Percentiles rank a stretch among this genome's conserved stretches.
Conservation (phyloP, 2,797 vertebrate genomes). For the Steatocranus sp. region DNA sequence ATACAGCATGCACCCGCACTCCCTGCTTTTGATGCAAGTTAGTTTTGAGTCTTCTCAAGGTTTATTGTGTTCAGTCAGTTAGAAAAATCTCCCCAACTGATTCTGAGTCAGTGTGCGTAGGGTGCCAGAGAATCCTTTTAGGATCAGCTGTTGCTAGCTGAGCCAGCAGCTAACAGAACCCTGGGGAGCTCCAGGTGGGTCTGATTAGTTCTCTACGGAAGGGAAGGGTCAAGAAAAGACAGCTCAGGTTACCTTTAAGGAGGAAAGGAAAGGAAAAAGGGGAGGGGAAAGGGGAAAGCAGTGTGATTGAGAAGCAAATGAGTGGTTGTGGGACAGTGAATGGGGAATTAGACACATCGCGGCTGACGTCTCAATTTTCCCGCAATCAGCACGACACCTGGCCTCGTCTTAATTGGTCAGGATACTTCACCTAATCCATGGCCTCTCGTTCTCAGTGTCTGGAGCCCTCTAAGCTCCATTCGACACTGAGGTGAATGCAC, state of each 20-base stretch:
- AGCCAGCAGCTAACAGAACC: conserved; percentile 62
- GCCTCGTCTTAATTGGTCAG: conserved; percentile 74
- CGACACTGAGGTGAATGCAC: conserved; percentile 44
- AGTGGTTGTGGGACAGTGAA: conserved; percentile 47
- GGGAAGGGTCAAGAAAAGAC: conserved; percentile 65
- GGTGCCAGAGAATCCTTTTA: conserved; percentile 56
- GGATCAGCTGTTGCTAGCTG: conserved; percentile 71
- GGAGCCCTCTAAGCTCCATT: conserved; percentile 55
- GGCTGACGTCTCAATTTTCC: conserved; percentile 62
- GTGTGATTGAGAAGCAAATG: conserved; percentile 39
- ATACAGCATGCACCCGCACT: not conserved
- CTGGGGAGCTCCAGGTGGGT: conserved; percentile 70
- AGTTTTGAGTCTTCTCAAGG: conserved; percentile 36
- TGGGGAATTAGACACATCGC: conserved; percentile 65
- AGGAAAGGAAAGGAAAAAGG: conserved; percentile 8
- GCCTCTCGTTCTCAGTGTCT: conserved; percentile 43
- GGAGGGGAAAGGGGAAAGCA: conserved; percentile 19
- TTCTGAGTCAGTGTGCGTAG: conserved; percentile 44
- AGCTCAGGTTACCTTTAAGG: conserved; percentile 58
- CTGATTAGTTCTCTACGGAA: conserved; percentile 74
- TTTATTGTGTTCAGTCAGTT: conserved; percentile 51
- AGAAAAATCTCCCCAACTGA: conserved; percentile 39
- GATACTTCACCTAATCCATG: conserved; percentile 68
- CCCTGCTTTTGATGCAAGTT: not conserved
- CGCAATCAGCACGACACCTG: conserved; percentile 73